These are phyloP conservation scores for Boloria selene DNA, from an alignment of 2,888 invertebrate species.

Conservation along the genomic window DNA sequence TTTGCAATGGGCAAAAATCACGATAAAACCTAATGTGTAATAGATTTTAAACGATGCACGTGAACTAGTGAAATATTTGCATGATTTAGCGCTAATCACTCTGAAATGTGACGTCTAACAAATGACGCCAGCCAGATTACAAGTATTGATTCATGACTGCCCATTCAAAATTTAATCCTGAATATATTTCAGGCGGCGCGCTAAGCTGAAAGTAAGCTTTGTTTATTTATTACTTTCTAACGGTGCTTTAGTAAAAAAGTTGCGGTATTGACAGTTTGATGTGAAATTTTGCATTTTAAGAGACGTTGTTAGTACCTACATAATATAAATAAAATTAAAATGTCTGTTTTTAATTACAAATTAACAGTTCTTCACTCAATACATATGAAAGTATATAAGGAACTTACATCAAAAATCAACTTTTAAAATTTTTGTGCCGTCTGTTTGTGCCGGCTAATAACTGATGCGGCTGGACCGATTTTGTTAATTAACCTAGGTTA, in stretches of 20 bases:
- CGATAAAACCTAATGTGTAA: neutral
- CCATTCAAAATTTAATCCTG: slow-evolving; percentile 38
- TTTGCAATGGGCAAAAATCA: neutral
- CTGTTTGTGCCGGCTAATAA: no score
- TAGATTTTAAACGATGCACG: neutral
- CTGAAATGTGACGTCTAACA: slow-evolving; percentile 42
- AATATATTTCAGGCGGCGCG: slow-evolving; percentile 34
- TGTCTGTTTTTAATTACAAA: no score
- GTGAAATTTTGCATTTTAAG: neutral
- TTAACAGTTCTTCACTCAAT: no score
- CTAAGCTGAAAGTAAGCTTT: slow-evolving; percentile 33
- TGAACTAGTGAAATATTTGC: slow-evolving; percentile 44
- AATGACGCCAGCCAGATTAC: slow-evolving; percentile 41
- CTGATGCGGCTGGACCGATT: no score
- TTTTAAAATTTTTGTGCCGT: no score
- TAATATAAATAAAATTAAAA: no score
- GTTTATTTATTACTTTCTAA: slow-evolving; percentile 31
- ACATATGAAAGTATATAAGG: no score
- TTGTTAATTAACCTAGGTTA: no score
- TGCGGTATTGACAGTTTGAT: slow-evolving; percentile 11
- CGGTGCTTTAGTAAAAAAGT: slow-evolving; percentile 5
- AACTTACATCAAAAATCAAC: no score
- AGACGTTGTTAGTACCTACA: no score
- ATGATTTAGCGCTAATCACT: slow-evolving; percentile 50
- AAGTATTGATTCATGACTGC: slow-evolving; percentile 40